Evolutionary conservation across 2,113 vertebrate species (phyloP), one percentile per base, ranked within the genome.

Genomic region (Centropristis striata): DNA sequence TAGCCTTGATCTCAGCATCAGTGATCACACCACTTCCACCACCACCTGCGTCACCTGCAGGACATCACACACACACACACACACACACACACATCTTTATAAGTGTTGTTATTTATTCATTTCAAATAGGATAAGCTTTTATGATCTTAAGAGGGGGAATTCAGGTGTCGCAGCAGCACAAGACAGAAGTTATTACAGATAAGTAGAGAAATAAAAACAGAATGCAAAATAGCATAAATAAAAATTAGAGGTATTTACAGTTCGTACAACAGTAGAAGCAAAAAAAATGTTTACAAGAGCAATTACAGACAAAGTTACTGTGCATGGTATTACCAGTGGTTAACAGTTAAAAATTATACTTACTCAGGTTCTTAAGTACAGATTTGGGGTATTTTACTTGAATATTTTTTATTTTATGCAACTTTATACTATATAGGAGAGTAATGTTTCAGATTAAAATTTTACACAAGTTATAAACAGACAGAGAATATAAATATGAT

Each of bases 1-100:
- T 0, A 4, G 53, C n/a, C 80, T 89, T 93, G 37, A 98, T 92
- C 42, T 99, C 97, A 51, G 80, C 68, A 0, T 96, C 92, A 0
- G 90, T 93, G 78, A 98, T 94, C 28, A 6, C 15, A 7, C 11
- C n/a, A 0, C 59, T 32, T 13, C 72, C 77, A 14, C 47, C 10
- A 4, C 8, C 58, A 13, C 42, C 61, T 1, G 10, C 66, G 0
- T 32, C 32, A 71, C 73, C 84, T 82, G 80, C 6, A 27, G 42
- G 59, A 39, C 37, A 49, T n/a, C 59, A 69, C 42, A 54, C 46
- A 74, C 20, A 85, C 6, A 42, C 10, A 66, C 4, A 32, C 51
- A 42, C 0, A 8, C 36, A 37, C 36, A 8, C 36, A 37, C 36
- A 8, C 36, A 37, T 8, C n/a, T n/a, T n/a, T n/a, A n/a, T n/a